Percentiles rank a stretch among this genome's conserved stretches.
These are phyloP conservation scores for Oppia nitens DNA, from an alignment of 1,140 invertebrate genomes.

Conservation along the genomic window DNA sequence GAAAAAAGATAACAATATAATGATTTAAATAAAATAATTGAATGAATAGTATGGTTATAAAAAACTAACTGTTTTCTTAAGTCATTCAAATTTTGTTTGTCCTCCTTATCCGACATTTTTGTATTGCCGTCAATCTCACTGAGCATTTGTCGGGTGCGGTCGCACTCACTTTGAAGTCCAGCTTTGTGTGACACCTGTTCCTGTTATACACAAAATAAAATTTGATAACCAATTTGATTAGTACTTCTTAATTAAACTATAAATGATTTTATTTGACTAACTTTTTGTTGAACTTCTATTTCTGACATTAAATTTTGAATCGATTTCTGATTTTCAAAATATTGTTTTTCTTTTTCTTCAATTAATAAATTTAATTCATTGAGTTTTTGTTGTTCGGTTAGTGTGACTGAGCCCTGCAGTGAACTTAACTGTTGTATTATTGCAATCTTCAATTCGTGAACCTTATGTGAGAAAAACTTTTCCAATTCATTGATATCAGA, in stretches of 20 bases:
- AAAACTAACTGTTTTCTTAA: neutral
- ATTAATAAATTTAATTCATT: neutral
- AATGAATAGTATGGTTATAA: neutral
- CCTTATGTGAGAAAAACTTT: neutral
- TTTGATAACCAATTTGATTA: neutral
- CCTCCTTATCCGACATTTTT: neutral
- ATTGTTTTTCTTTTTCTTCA: neutral
- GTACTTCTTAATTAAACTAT: neutral
- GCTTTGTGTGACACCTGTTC: neutral
- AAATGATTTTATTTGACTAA: neutral
- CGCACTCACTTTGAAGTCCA: neutral
- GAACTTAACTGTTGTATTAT: neutral
- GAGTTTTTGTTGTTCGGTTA: conserved; percentile 1
- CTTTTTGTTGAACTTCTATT: neutral
- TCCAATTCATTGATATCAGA: neutral
- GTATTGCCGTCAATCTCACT: neutral
- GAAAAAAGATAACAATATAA: neutral
- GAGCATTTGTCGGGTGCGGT: neutral
- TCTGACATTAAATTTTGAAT: neutral
- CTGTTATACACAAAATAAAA: neutral
- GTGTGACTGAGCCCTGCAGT: neutral
- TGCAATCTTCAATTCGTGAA: neutral
- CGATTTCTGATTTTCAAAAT: neutral
- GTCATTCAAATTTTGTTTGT: neutral
- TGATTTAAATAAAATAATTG: neutral